These are phyloP conservation scores for Oenanthe melanoleuca DNA, from an alignment of 2,113 vertebrate species.

Conservation along the genomic window DNA sequence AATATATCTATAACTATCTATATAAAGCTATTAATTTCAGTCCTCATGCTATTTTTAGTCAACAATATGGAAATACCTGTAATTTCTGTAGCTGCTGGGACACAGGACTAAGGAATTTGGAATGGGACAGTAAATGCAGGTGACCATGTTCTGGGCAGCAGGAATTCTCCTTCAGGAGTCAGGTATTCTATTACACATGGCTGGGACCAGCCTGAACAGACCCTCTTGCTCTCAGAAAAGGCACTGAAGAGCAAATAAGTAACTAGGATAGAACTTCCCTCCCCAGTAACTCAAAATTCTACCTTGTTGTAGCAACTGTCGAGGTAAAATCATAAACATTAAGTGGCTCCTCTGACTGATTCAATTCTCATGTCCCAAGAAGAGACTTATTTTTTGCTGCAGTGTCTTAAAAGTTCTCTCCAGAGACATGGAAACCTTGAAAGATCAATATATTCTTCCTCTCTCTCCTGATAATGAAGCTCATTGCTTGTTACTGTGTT, in stretches of 20 bases:
- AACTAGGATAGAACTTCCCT: background rate
- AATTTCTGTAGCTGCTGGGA: background rate
- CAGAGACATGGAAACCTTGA: background rate
- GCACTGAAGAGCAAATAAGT: background rate
- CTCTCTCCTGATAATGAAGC: background rate
- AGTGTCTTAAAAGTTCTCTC: background rate
- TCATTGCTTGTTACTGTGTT: background rate
- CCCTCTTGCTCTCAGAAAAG: background rate
- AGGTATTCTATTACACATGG: fast-evolving
- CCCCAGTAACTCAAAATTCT: background rate
- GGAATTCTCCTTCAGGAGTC: background rate
- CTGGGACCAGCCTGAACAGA: background rate
- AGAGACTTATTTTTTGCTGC: background rate
- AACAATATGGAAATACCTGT: background rate
- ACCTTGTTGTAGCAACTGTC: fast-evolving
- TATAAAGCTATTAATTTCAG: background rate
- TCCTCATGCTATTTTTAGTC: background rate
- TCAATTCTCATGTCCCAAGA: background rate
- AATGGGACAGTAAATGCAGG: background rate
- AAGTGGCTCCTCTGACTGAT: background rate
- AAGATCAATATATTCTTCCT: background rate
- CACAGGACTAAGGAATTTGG: background rate
- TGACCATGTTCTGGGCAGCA: background rate
- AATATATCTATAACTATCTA: background rate
- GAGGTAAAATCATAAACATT: background rate